Evolutionary conservation across 1,140 invertebrate species (phyloP), one percentile per base, ranked within the genome.

Genomic region (Polypedilum pembai): DNA sequence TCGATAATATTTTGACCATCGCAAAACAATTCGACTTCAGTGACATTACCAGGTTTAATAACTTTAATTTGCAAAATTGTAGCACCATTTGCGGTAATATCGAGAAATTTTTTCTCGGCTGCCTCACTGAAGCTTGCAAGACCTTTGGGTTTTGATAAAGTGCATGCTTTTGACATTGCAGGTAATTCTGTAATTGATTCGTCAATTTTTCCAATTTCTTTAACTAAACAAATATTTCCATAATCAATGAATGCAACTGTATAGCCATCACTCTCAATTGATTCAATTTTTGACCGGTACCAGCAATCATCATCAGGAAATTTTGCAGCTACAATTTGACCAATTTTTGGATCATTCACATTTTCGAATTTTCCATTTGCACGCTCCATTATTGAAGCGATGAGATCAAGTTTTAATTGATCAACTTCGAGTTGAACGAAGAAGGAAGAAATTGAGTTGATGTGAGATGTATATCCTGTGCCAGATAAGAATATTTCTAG

Each of bases 361-460:
- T 69, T 21, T 4, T 20, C 17, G 20, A 69, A 69, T 20, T 69
- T 69, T 20, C 65, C 65, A 18, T 69, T 21, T 8, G 65, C 65
- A 69, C 20, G 15, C 8, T 69, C 65, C 7, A 69, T 21, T 8
- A 20, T 21, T 5, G 20, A 69, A 18, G 65, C 17, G 20, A 69
- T 69, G 20, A 69, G 65, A 69, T 69, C 65, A 20, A 69, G 20
- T 69, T 69, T 69, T 20, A 69, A 10, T 69, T 69, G 65, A 69
- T 69, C 65, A 10, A 20, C 65, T 69, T 18, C 65, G 20, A 69
- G 65, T 18, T 69, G 65, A n/a, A 69, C 17, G 10, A 20, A 69
- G 18, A 69, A 69, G 10, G 17, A n/a, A 69, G n/a, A 20, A 18
- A 69, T 18, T 8, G 65, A 69, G 20, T 69, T 69, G 12, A 69